Base-by-base conservation (phyloP, 2,113 vertebrate genomes). In the Clinocottus analis region DNA sequence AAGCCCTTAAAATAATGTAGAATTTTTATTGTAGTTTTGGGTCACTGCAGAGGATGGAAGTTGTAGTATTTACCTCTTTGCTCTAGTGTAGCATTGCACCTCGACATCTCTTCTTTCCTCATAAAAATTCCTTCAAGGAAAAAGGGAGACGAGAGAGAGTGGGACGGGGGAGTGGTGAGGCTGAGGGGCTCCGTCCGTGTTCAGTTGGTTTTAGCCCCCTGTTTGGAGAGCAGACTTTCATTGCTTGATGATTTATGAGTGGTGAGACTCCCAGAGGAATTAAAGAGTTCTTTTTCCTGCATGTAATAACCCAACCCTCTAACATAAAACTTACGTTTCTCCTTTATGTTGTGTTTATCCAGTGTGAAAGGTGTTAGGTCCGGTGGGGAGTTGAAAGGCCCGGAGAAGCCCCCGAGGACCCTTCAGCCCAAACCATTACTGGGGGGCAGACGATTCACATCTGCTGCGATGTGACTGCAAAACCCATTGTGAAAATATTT, bases 241-340 rank as follows among this genome's bases (percentile, higher is more conserved):
- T 93, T 93, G 87, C 90, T 87, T 83, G 80, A 86, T 92, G 93
- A 94, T 94, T 93, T 94, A 94, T 90, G 83, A 85, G 73, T 80
- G 77, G 74, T 87, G 74, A 53, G 75, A 84, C 74, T 90, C 89
- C 79, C 89, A 19, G 35, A 35, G 87, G 91, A 90, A 90, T 81
- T 72, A 76, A 64, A 92, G 83, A 82, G 82, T 83, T 76, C 27
- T 83, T 91, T 91, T 87, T 88, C 67, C 84, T 87, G 73, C 75
- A 77, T 88, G 80, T 90, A 86, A 90, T 85, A 90, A 87, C 76
- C 87, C 64, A 60, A 56, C 70, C 77, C 53, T 80, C 72, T 39
- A 70, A 91, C 79, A 86, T 85, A 79, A 93, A 94, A 90, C 82
- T 49, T 75, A 51, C 73, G 62, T 89, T 89, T 82, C 77, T 82